phyloP scores from a whole-genome alignment of 64 coral and sea anemone species.

The Exaiptasia diaphana region DNA sequence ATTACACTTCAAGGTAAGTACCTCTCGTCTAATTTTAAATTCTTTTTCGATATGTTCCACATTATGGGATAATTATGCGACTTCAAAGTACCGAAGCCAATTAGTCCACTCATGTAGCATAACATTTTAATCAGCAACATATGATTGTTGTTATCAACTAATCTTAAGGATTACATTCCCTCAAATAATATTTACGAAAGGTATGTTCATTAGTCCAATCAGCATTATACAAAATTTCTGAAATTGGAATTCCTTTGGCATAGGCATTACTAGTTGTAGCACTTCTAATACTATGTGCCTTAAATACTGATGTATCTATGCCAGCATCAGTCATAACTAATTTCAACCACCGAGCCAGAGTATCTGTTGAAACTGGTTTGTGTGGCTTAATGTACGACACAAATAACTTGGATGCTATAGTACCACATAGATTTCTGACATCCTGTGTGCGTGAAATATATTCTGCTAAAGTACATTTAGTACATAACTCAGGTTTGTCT shows the following conservation, averaged over 20 bases:
- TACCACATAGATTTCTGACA: background rate
- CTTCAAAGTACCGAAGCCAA: too few relatives aligned
- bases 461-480: slow-evolving; percentile 27
- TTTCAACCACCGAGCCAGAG: slow-evolving; percentile 54
- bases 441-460: slow-evolving; percentile 32
- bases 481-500: slow-evolving; percentile 22
- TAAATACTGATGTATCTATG: slow-evolving; percentile 65
- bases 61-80: too few relatives aligned
- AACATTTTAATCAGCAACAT: too few relatives aligned
- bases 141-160: too few relatives aligned
- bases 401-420: slow-evolving; percentile 42
- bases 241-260: slow-evolving; percentile 21
- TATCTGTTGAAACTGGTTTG: slow-evolving; percentile 44
- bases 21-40: too few relatives aligned
- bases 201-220: slow-evolving; percentile 53
- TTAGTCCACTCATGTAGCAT: too few relatives aligned
- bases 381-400: slow-evolving; percentile 51
- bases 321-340: slow-evolving; percentile 46
- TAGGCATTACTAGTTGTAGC: slow-evolving; percentile 22
- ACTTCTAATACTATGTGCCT: slow-evolving; percentile 55
- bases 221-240: slow-evolving; percentile 47
- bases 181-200: slow-evolving; percentile 32
- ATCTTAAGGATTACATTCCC: too few relatives aligned
- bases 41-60: too few relatives aligned
- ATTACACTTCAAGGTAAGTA: too few relatives aligned